Conservation (phyloP, 1,140 invertebrate species). For the Microplitis mediator region DNA sequence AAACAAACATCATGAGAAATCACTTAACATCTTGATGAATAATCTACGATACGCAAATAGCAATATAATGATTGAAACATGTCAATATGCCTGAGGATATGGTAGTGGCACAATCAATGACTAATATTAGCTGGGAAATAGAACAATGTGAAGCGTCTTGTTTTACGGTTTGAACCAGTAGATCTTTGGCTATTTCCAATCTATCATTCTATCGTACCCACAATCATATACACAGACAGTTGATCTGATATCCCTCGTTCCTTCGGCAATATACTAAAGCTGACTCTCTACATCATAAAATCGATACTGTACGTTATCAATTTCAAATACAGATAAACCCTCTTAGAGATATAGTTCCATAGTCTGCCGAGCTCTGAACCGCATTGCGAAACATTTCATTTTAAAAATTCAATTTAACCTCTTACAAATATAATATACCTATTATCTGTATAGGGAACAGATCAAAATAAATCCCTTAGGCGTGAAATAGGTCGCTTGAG, state of each 20-base stretch:
- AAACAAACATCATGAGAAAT: too few relatives aligned
- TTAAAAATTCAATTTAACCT: background rate
- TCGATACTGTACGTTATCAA: slow-evolving; percentile 48
- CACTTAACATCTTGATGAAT: too few relatives aligned
- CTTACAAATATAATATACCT: background rate
- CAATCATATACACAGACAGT: background rate
- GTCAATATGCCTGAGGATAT: background rate
- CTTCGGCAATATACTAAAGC: background rate
- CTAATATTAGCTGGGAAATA: background rate
- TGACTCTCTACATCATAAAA: slow-evolving; percentile 36
- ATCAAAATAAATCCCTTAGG: too few relatives aligned
- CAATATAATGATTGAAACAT: slow-evolving; percentile 12
- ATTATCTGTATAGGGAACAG: background rate
- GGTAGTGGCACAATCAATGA: background rate
- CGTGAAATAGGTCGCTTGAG: too few relatives aligned
- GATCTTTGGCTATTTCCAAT: slow-evolving; percentile 34
- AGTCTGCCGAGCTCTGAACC: background rate
- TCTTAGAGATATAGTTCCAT: background rate
- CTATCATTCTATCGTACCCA: background rate
- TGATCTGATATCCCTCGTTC: background rate
- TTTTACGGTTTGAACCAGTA: background rate
- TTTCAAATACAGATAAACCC: slow-evolving; percentile 50
- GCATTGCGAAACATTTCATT: background rate
- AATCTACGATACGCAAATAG: background rate
- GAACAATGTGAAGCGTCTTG: slow-evolving; percentile 12